These are phyloP conservation scores for Pseudanteris insignis DNA, from an alignment of 2,888 invertebrate genomes.

Conservation along the genomic window DNA sequence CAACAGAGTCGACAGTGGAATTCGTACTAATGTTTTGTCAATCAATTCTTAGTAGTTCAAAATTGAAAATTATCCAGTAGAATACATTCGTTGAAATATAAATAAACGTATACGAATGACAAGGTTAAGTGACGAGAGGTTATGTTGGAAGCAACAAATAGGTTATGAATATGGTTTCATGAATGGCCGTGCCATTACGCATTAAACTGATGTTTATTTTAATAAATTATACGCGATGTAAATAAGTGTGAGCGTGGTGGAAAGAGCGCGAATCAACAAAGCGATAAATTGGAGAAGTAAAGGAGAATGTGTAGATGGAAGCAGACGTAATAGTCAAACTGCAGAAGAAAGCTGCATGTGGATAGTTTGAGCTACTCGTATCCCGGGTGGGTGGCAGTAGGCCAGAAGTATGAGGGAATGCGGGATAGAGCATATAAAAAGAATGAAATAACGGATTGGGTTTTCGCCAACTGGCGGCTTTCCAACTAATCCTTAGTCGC, in stretches of 20 bases:
- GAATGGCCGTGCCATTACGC: background rate
- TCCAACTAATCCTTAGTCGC: constrained; percentile 65
- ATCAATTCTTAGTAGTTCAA: no score
- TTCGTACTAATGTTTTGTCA: no score
- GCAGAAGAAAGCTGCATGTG: constrained; percentile 28
- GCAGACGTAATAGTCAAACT: constrained; percentile 12
- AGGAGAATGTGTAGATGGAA: constrained; percentile 3
- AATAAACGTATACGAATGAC: no score
- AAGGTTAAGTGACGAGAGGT: background rate
- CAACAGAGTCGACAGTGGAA: no score
- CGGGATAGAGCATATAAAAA: constrained; percentile 60
- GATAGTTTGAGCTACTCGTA: constrained; percentile 29
- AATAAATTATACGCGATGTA: constrained; percentile 1
- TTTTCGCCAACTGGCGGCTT: constrained; percentile 64
- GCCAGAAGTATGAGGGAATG: constrained; percentile 46
- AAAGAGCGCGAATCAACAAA: constrained; percentile 4
- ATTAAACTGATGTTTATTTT: constrained; percentile 5
- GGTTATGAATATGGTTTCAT: background rate
- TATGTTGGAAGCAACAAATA: constrained; percentile 5
- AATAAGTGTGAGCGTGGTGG: background rate
- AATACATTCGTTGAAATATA: no score
- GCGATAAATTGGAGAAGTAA: background rate
- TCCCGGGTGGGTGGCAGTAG: constrained; percentile 30
- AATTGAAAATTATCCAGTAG: no score
- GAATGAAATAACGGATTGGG: constrained; percentile 67